phyloP scores from a whole-genome alignment of 2,113 vertebrate species.

The Leptosomus discolor region DNA sequence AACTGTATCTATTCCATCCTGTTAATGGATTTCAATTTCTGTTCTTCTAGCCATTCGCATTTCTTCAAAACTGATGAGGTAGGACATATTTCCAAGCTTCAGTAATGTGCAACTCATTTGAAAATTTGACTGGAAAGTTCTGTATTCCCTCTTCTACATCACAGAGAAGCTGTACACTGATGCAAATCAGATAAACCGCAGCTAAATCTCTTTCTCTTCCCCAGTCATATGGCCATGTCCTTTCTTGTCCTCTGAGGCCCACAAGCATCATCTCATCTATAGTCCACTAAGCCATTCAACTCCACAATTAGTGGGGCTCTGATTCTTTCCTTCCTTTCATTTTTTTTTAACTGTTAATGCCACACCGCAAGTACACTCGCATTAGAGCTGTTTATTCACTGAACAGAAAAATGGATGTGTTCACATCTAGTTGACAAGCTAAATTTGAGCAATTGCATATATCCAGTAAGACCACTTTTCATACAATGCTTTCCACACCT shows the following conservation, averaged over 20 bases:
- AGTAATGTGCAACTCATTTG: neutral
- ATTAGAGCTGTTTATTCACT: constrained; percentile 12
- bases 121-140: neutral
- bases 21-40: neutral
- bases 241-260: constrained; percentile 24
- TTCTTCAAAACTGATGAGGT: neutral
- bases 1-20: neutral
- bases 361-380: neutral
- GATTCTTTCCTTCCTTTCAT: neutral
- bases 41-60: neutral
- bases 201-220: neutral
- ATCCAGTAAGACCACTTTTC: neutral
- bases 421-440: neutral
- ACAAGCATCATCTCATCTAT: neutral
- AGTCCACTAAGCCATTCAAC: constrained; percentile 1
- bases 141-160: neutral
- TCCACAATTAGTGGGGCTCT: neutral
- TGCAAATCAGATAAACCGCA: neutral
- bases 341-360: constrained; percentile 4
- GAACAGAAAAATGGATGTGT: constrained; percentile 18
- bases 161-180: neutral
- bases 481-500: neutral
- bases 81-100: neutral
- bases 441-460: neutral
- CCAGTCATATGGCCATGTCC: neutral